Base-by-base conservation (phyloP, 2,888 invertebrate species). In the Acanthosepion pharaonis region DNA sequence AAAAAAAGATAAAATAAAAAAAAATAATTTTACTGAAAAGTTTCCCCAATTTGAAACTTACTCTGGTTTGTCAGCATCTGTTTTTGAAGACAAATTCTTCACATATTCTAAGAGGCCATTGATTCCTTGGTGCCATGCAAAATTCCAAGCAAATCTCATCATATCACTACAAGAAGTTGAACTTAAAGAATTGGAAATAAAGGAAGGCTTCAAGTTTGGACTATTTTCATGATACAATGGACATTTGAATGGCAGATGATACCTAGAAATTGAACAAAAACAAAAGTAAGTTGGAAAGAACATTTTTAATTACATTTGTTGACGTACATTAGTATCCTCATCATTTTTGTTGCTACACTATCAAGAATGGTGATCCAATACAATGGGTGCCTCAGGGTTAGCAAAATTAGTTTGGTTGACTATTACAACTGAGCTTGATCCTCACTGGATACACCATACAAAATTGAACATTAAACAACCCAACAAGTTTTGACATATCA, bases 81-180 rank as follows among this genome's bases (percentile, higher is more conserved):
- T 93, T 33, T 93, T 53, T 51, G 51, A 25, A 53, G 53, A 93
- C 8, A 53, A 49, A 93, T 48, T 93, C 42, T 95, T 95, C 15
- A 96, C 78, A 64, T 95, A 93, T 53, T 96, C 95, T 23, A 97
- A 95, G 23, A 97, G 95, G 33, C 95, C 95, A 28, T 96, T 96
- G 95, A 97, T 96, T 11, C 97, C 97, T 92, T 96, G 96, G 94
- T 97, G 96, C 97, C 97, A 97, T 6, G 97, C 96, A 23, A 96
- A 95, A 95, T 97, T 97, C 97, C 97, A 97, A 28, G 96, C 95
- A 42, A 97, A 94, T 91, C 96, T 95, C 95, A 97, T 95, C 96
- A 96, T 97, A 94, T 97, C 96, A 20, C 95, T 95, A 11, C 96
- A 96, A 6, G 95, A 95, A 18, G 96, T 96, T 11, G 96, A 95